Conservation (phyloP, 2,888 invertebrate species). For the Acanthococcus lagerstroemiae region DNA sequence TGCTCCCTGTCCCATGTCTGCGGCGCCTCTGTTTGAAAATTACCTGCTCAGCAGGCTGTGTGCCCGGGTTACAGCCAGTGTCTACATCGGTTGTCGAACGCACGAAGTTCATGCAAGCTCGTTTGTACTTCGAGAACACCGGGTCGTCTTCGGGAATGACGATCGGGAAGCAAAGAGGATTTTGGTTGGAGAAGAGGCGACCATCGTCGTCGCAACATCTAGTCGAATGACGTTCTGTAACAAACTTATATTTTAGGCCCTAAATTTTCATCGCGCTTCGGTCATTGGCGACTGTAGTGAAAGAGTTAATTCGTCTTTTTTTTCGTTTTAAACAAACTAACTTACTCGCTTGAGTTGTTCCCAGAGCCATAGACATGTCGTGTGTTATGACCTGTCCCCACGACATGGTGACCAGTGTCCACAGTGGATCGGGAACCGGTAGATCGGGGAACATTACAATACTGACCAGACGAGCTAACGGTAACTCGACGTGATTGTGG, state of each 20-base stretch:
- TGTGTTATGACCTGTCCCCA: conserved; percentile 72
- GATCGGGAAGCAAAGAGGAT: conserved; percentile 38
- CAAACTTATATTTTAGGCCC: no score
- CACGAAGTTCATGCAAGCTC: conserved; percentile 39
- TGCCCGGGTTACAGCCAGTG: conserved; percentile 52
- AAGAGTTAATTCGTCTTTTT: no score
- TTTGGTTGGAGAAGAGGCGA: conserved; percentile 36
- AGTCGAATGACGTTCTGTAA: conserved; percentile 41
- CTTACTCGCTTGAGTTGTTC: conserved; percentile 66
- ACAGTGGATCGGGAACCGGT: conserved; percentile 58
- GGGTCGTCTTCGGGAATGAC: conserved; percentile 39
- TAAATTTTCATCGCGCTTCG: no score
- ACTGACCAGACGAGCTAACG: conserved; percentile 61
- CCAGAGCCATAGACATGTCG: conserved; percentile 65
- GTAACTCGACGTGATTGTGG: conserved; percentile 54
- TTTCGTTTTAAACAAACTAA: conserved; percentile 35
- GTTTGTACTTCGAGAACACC: conserved; percentile 38
- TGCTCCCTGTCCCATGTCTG: no score
- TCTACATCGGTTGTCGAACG: conserved; percentile 46
- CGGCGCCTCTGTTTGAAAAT: no score
- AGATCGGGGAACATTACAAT: conserved; percentile 59
- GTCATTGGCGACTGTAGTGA: no score
- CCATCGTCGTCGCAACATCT: conserved; percentile 54
- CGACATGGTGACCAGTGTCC: conserved; percentile 65
- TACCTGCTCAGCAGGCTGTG: conserved; percentile 63